These are phyloP conservation scores for Ancistrus triradiatus DNA, from an alignment of 2,113 vertebrate genomes.

Conservation along the genomic window DNA sequence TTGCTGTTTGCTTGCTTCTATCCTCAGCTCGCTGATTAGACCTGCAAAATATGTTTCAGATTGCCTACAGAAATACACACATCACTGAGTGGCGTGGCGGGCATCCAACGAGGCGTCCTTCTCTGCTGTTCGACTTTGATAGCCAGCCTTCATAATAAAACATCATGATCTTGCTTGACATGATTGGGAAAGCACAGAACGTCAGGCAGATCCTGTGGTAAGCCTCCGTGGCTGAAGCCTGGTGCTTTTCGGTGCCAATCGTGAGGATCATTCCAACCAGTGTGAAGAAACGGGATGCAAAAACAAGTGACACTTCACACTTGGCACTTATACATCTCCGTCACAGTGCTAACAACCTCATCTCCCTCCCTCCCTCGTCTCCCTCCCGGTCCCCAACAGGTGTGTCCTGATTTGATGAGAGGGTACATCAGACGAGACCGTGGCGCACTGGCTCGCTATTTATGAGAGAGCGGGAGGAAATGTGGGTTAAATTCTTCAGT, in stretches of 20 bases:
- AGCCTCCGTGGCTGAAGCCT: not conserved
- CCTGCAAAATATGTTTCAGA: no score
- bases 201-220: slow-evolving; percentile 27
- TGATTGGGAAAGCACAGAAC: slow-evolving; percentile 37
- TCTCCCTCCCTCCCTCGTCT: not conserved
- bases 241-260: slow-evolving; percentile 53
- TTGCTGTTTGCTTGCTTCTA: no score
- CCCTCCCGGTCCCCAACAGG: slow-evolving; percentile 1
- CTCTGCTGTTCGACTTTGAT: slow-evolving; percentile 6
- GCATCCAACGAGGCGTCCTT: not conserved
- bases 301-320: slow-evolving; percentile 3
- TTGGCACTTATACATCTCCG: not conserved
- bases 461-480: not conserved
- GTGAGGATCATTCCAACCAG: slow-evolving; percentile 43
- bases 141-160: slow-evolving; percentile 55
- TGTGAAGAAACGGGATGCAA: slow-evolving; percentile 8
- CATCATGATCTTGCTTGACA: no score
- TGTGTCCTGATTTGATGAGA: slow-evolving; percentile 7
- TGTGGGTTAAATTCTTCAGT: slow-evolving; percentile 13
- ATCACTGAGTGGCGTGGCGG: not conserved
- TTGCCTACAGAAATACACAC: not conserved
- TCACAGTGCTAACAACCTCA: slow-evolving; percentile 1
- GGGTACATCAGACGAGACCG: not conserved
- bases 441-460: slow-evolving; percentile 9
- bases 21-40: no score